phyloP scores from a whole-genome alignment of 2,888 invertebrate genomes.

The Acholoe squamosa region DNA sequence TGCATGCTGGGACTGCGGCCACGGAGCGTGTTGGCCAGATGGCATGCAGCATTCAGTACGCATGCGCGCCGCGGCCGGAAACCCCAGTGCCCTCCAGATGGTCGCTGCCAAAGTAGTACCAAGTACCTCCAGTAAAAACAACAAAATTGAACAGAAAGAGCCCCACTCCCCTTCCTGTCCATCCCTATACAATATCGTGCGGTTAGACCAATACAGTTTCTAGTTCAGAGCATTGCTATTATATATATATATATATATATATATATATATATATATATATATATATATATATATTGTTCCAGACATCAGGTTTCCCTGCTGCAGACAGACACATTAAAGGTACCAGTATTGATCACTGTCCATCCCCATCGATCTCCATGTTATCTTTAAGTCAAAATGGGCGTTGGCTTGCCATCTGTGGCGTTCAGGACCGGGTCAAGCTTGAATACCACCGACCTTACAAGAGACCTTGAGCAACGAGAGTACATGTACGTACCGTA shows the following conservation, averaged over 20 bases:
- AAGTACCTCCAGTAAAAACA: neutral
- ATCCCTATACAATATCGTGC: too few species aligned
- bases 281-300: too few species aligned
- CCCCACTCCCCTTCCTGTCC: neutral
- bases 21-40: conserved; percentile 47
- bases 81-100: conserved; percentile 36
- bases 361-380: conserved; percentile 25
- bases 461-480: neutral
- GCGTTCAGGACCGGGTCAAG: conserved; percentile 25
- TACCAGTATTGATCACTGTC: neutral
- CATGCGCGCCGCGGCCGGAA: conserved; percentile 21
- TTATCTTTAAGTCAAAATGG: neutral
- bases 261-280: too few species aligned
- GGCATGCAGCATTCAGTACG: conserved; percentile 35
- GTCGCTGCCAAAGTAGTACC: neutral
- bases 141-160: too few species aligned
- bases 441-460: conserved; percentile 51
- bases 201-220: neutral
- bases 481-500: neutral
- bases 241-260: too few species aligned
- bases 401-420: conserved; percentile 11
- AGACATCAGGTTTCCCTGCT: neutral
- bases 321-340: conserved; percentile 37
- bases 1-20: conserved; percentile 45
- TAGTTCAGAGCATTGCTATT: neutral